A percentile compares a stretch with the other conserved stretches of the same genome.
Evolutionary conservation across 2,888 invertebrate genomes (phyloP).

Genomic region (Perizoma flavofasciatum): DNA sequence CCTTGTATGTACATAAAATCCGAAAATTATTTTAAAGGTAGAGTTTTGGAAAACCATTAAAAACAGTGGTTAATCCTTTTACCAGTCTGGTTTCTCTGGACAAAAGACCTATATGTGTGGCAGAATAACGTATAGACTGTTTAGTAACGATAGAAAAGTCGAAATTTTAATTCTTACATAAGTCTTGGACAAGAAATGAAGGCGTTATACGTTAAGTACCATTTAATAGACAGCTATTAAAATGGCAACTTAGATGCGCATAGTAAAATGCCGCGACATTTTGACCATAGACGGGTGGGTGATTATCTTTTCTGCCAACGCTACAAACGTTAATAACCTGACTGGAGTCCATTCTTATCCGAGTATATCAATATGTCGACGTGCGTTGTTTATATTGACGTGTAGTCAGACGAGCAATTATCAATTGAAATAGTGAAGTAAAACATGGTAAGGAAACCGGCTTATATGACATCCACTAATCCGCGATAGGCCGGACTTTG

Average conservation of each 20-base stretch:
- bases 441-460: neutral
- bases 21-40: no score
- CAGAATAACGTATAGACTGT: no score
- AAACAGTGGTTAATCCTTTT: no score
- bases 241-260: neutral
- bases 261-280: conserved; percentile 21
- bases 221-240: neutral
- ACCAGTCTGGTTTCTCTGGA: no score
- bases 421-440: conserved; percentile 8
- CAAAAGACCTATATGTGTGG: no score
- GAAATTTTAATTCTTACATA: no score
- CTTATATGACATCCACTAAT: neutral
- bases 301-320: conserved; percentile 25
- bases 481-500: neutral
- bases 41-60: no score
- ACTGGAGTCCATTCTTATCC: conserved; percentile 18
- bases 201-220: neutral
- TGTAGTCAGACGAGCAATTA: conserved; percentile 12
- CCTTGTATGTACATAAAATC: no score
- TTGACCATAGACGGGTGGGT: neutral
- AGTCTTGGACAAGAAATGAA: no score
- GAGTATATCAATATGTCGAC: conserved; percentile 27
- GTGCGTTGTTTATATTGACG: conserved; percentile 20
- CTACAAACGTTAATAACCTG: conserved; percentile 19
- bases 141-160: no score